Conservation (phyloP, 2,113 vertebrate genomes). For the Siniperca knerii region DNA sequence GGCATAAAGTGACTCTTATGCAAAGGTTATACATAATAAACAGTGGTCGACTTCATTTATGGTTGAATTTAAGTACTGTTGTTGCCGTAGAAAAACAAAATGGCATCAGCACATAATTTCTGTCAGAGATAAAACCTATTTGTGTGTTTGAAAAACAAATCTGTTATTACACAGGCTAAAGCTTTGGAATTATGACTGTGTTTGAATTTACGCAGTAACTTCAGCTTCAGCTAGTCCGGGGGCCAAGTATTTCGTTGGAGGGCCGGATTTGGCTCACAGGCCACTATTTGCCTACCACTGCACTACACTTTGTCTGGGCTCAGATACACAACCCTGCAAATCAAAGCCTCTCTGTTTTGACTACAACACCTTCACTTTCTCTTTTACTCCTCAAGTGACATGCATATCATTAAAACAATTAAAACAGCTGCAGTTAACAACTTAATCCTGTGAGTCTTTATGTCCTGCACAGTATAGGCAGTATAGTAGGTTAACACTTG, state of each 20-base stretch:
- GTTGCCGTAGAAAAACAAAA: too few species aligned
- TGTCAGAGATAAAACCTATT: too few species aligned
- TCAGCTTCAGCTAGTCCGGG: background rate
- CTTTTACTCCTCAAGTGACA: conserved; percentile 20
- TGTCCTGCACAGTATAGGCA: background rate
- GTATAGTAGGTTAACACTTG: background rate
- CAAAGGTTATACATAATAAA: background rate
- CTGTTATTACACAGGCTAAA: too few species aligned
- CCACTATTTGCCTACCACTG: background rate
- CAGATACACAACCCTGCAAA: conserved; percentile 88
- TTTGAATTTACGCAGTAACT: too few species aligned
- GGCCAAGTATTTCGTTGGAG: background rate
- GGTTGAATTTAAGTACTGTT: background rate
- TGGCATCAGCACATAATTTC: too few species aligned
- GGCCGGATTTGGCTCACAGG: background rate
- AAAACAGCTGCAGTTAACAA: conserved; percentile 29
- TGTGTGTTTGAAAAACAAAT: too few species aligned
- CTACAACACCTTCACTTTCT: conserved; percentile 55
- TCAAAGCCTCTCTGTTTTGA: conserved; percentile 85
- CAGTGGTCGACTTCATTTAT: background rate
- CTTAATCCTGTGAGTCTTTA: conserved; percentile 8
- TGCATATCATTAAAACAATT: conserved; percentile 44
- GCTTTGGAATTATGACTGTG: too few species aligned
- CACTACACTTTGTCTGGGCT: conserved; percentile 76
- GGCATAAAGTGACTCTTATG: background rate